Percentiles rank a stretch among this genome's conserved stretches.
These are phyloP conservation scores for Cyanocitta stelleri DNA, from an alignment of 2,113 vertebrate genomes.

Conservation along the genomic window DNA sequence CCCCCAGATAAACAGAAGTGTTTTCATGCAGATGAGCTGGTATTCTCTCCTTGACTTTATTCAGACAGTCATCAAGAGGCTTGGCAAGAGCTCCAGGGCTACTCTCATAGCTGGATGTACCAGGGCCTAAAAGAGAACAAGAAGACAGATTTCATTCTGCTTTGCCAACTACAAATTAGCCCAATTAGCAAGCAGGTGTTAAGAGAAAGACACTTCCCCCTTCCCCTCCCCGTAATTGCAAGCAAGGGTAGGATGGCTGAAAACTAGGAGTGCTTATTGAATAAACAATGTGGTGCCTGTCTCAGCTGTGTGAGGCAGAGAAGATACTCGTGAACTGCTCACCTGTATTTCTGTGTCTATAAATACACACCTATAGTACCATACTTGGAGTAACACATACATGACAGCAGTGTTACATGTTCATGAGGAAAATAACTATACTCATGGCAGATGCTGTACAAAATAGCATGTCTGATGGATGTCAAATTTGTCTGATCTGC, in stretches of 20 bases:
- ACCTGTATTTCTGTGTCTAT: not conserved
- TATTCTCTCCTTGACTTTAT: constrained; percentile 66
- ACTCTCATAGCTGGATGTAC: constrained; percentile 83
- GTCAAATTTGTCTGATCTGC: not conserved
- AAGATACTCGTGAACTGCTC: not conserved
- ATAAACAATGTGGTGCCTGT: not conserved
- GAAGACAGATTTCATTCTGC: not conserved
- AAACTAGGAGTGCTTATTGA: not conserved
- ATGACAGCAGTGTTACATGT: not conserved
- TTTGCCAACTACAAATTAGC: not conserved
- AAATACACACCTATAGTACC: not conserved
- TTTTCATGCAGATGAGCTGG: constrained; percentile 74
- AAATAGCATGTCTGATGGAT: not conserved
- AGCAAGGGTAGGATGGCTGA: not conserved
- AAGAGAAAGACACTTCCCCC: not conserved
- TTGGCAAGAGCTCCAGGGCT: constrained; percentile 60
- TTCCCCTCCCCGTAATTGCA: not conserved
- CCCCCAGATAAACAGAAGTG: constrained; percentile 85
- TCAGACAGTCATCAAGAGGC: constrained; percentile 78
- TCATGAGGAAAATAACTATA: not conserved
- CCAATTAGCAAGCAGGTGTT: not conserved
- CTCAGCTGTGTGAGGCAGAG: not conserved
- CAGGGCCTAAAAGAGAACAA: constrained; percentile 73
- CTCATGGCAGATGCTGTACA: not conserved
- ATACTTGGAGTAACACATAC: not conserved